Evolutionary conservation across 1,140 invertebrate genomes (phyloP), one percentile per base, ranked within the genome.

Genomic region (Eriosoma lanigerum): DNA sequence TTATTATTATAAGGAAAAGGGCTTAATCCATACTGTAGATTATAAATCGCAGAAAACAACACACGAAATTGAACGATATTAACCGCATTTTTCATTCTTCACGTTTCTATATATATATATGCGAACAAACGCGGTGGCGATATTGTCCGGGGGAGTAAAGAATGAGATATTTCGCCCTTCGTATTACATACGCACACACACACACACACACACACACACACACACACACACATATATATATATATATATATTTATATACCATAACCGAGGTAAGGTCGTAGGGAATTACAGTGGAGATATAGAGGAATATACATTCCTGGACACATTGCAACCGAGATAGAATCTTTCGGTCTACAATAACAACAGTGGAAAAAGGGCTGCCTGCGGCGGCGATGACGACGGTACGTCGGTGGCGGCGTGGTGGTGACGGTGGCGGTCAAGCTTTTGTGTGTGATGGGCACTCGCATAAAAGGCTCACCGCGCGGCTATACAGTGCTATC

Each of bases 361-460:
- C 46, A 50, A 70, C 68, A 17, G 68, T 17, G n/a, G 64, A 68
- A 50, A 70, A 70, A 52, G 24, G 44, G 24, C 15, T 26, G 46
- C 46, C 44, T 17, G 68, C 10, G n/a, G 66, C 21, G 66, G 44
- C 10, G 32, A 32, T 15, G 32, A 32, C n/a, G n/a, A n/a, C n/a
- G n/a, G n/a, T n/a, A n/a, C n/a, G n/a, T n/a, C 6, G 58, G 62
- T 32, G 29, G 29, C 8, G 68, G 68, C n/a, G 66, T 17, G 66
- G 44, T 9, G 32, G 62, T 15, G 32, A 32, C 6, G 58, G 62
- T 32, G 29, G 29, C 8, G 68, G 68, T 70, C 68, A 70, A 70
- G 68, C 68, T 70, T 70, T 70, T 70, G 68, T 70, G 68, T 50
- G 68, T 70, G 68, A 70, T 70, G 68, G 46, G 68, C 48, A 46